Evolutionary conservation across 2,113 vertebrate species (phyloP).

Genomic region (Eleginops maclovinus): DNA sequence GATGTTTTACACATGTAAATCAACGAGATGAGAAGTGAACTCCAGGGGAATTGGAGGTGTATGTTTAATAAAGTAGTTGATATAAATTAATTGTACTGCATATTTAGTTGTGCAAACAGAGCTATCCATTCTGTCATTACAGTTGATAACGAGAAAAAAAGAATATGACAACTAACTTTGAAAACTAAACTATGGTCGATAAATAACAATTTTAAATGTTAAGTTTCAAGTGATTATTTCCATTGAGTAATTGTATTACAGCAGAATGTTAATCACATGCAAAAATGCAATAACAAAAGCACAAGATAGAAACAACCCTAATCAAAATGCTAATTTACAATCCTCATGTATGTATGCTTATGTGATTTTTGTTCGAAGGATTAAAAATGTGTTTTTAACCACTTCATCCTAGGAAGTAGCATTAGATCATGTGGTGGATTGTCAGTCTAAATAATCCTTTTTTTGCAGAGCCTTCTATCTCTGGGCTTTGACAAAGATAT

Average conservation of each 20-base stretch:
- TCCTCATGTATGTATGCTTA: neutral
- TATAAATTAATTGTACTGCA: neutral
- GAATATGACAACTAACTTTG: too few relatives aligned
- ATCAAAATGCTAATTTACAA: neutral
- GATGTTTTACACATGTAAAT: neutral
- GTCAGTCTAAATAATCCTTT: neutral
- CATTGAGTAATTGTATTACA: neutral
- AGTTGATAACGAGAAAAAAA: too few relatives aligned
- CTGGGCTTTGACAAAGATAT: neutral
- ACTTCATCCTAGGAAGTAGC: neutral
- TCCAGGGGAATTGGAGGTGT: neutral
- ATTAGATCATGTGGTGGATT: neutral
- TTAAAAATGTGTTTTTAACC: neutral
- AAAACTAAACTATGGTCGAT: too few relatives aligned
- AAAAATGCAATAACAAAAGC: neutral
- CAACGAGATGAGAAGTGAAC: neutral
- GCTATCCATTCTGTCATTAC: neutral
- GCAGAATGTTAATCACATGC: neutral
- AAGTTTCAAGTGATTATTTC: too few relatives aligned
- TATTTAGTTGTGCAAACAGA: neutral
- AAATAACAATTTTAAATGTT: neutral
- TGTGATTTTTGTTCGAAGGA: neutral
- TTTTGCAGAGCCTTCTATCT: neutral
- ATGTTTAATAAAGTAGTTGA: neutral
- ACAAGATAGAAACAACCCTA: neutral